Percentiles rank a stretch among this genome's conserved stretches.
Evolutionary conservation across 2,113 vertebrate genomes (phyloP).

Genomic region (Terrapene triunguis): DNA sequence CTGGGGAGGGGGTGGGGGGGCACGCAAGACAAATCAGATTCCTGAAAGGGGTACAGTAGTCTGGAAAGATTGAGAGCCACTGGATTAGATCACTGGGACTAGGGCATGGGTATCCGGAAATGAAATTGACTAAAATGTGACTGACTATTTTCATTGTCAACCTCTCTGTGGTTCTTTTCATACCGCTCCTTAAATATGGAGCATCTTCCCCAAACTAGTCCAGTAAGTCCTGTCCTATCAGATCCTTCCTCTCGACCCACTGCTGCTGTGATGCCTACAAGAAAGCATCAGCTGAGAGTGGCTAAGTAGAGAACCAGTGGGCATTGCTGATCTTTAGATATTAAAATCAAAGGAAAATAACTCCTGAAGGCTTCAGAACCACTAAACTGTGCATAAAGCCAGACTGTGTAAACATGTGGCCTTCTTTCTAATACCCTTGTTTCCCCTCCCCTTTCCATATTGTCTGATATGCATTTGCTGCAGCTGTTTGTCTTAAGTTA

Average conservation of each 20-base stretch:
- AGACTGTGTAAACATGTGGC: rapidly evolving
- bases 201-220: rapidly evolving
- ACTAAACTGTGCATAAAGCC: neutral
- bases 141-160: rapidly evolving
- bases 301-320: neutral
- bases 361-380: rapidly evolving
- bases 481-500: neutral
- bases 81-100: rapidly evolving
- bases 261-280: neutral
- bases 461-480: neutral
- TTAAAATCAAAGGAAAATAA: neutral
- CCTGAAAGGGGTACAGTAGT: no score
- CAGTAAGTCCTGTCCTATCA: neutral
- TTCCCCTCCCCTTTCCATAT: neutral
- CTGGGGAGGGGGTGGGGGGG: no score
- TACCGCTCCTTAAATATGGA: neutral
- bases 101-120: neutral
- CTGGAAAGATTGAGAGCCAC: no score
- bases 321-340: neutral
- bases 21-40: no score
- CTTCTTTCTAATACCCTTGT: neutral
- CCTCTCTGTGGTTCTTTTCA: neutral
- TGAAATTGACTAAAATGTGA: neutral
- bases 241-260: neutral
- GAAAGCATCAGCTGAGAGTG: neutral